phyloP scores from a whole-genome alignment of 2,113 vertebrate genomes.

The Platichthys stellatus region DNA sequence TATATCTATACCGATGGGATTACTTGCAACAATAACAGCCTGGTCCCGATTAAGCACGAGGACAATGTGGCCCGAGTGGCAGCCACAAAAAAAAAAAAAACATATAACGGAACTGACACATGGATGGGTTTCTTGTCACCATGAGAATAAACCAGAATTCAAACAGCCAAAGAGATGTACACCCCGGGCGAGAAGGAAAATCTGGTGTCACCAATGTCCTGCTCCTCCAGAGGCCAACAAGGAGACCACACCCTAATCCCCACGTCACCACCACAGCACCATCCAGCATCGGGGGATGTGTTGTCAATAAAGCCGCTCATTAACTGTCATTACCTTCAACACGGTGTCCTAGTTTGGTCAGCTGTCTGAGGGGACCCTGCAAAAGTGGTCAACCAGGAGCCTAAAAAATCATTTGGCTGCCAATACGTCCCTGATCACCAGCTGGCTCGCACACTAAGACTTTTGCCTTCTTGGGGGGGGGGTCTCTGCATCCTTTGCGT shows the following conservation, averaged over 20 bases:
- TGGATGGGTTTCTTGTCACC: slow-evolving; percentile 40
- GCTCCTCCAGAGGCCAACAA: neutral
- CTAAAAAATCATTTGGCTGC: slow-evolving; percentile 71
- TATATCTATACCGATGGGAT: slow-evolving; percentile 76
- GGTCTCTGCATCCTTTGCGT: slow-evolving; percentile 37
- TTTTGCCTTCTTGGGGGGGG: slow-evolving; percentile 36
- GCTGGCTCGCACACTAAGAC: slow-evolving; percentile 62
- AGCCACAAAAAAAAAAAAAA: slow-evolving; percentile 33
- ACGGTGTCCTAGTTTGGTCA: slow-evolving; percentile 57
- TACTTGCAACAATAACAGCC: slow-evolving; percentile 75
- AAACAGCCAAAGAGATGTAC: slow-evolving; percentile 13
- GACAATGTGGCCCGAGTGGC: slow-evolving; percentile 60
- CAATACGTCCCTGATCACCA: slow-evolving; percentile 66
- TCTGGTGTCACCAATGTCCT: slow-evolving; percentile 33
- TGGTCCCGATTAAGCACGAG: slow-evolving; percentile 63
- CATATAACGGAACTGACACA: slow-evolving; percentile 11
- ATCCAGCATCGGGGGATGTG: slow-evolving; percentile 14
- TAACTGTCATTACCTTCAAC: slow-evolving; percentile 43
- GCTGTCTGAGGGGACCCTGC: slow-evolving; percentile 45
- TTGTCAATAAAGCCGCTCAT: slow-evolving; percentile 64
- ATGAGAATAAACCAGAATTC: slow-evolving; percentile 21
- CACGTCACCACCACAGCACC: slow-evolving; percentile 18
- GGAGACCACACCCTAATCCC: slow-evolving; percentile 19
- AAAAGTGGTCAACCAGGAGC: slow-evolving; percentile 62
- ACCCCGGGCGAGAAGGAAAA: slow-evolving; percentile 12